These are phyloP conservation scores for Drosophila paranaensis DNA, from an alignment of 2,888 invertebrate species.

Conservation along the genomic window DNA sequence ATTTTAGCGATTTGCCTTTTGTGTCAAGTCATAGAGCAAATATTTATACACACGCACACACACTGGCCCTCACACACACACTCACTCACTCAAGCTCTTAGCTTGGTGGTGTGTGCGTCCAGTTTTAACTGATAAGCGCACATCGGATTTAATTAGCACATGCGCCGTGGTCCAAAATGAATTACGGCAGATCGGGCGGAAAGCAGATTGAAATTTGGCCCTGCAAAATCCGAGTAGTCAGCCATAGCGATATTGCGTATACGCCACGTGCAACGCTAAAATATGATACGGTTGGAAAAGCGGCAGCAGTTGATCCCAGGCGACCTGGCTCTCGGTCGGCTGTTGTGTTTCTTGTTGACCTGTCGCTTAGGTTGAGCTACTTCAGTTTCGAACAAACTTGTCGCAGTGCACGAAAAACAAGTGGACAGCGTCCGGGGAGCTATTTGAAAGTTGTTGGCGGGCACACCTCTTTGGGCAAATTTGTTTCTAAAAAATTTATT, in stretches of 20 bases:
- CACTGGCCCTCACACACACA: background rate
- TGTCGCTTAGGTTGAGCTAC: constrained; percentile 30
- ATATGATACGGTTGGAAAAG: constrained; percentile 29
- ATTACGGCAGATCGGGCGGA: constrained; percentile 8
- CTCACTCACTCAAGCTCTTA: constrained; percentile 4
- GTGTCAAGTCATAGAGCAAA: constrained; percentile 67
- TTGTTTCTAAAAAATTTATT: constrained; percentile 56
- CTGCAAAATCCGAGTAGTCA: background rate
- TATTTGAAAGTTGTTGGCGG: constrained; percentile 56
- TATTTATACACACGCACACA: constrained; percentile 53
- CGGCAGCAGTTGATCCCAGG: constrained; percentile 47
- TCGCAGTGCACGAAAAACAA: constrained; percentile 26
- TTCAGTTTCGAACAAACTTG: constrained; percentile 27
- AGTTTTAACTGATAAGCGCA: constrained; percentile 54
- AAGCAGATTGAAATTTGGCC: constrained; percentile 11
- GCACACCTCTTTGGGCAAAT: constrained; percentile 14
- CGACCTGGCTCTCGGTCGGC: background rate
- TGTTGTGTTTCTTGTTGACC: constrained; percentile 28
- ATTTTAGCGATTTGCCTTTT: constrained; percentile 74
- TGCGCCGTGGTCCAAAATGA: constrained; percentile 18
- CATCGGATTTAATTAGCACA: constrained; percentile 59
- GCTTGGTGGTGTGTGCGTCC: constrained; percentile 10
- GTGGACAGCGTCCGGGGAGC: constrained; percentile 54
- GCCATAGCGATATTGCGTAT: constrained; percentile 34
- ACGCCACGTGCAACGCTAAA: constrained; percentile 38